phyloP scores from a whole-genome alignment of 2,797 vertebrate species.

The Ara ararauna region DNA sequence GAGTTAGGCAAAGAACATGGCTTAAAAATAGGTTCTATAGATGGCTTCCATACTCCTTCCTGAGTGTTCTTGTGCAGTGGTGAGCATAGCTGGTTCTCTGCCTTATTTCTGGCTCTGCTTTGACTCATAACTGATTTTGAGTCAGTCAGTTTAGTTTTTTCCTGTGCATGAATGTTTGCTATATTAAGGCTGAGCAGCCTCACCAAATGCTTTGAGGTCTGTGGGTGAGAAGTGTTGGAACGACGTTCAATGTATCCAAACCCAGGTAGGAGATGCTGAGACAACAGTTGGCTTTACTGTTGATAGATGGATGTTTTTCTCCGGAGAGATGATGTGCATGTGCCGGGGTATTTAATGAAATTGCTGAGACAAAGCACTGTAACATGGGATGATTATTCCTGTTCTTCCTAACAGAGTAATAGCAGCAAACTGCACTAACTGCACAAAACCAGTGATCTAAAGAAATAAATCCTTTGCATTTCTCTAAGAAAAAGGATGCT shows the following conservation, averaged over 20 bases:
- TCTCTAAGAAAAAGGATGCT: not conserved
- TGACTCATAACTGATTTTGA: not conserved
- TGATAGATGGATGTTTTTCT: not conserved
- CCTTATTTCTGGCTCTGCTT: not conserved
- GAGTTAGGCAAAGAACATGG: accelerated
- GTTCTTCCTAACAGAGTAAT: not conserved
- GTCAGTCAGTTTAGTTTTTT: not conserved
- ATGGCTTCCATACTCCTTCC: not conserved
- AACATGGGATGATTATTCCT: not conserved
- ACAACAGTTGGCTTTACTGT: not conserved
- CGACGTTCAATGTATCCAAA: not conserved
- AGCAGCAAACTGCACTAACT: not conserved
- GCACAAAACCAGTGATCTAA: not conserved
- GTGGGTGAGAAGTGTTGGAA: not conserved
- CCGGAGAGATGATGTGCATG: too few relatives aligned
- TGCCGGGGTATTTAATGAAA: not conserved
- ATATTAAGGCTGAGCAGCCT: not conserved
- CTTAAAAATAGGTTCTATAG: not conserved
- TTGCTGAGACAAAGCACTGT: not conserved
- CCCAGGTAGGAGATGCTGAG: not conserved
- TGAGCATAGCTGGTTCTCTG: not conserved
- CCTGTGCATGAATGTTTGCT: not conserved
- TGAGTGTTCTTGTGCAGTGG: not conserved
- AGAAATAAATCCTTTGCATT: not conserved
- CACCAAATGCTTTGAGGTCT: not conserved